Evolutionary conservation across 30 jellyfish, hydroid and myxozoan genomes (phyloP), one percentile per base, ranked within the genome.

Genomic region (Sanderia malayensis): DNA sequence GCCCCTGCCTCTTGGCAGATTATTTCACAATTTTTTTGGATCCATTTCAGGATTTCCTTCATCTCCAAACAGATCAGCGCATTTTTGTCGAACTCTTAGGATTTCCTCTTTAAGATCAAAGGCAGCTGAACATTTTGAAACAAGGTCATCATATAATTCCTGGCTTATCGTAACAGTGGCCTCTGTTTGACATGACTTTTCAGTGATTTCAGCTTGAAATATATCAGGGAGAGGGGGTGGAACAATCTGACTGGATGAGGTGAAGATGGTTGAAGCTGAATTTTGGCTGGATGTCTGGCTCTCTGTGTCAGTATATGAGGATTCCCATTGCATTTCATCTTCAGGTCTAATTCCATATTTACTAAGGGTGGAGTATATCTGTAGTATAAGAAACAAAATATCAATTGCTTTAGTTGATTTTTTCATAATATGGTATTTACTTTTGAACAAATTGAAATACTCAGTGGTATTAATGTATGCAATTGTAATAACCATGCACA

Each of bases 291-390:
- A 25, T 27, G 53, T 68, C 2, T 32, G 18, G 17, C 32, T 67
- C 46, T 68, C 67, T 17, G 69, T 18, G 45, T 46, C 31, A 9
- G 46, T 46, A 6, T 69, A 29, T n/a, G 70, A 69, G 23, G 81
- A 69, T 46, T 69, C 81, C 81, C 81, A 69, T 29, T 69, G 69
- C 81, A 69, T 69, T 69, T 46, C 81, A 46, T 46, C 26, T 10
- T 69, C 69, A 69, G 81, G 57, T 8, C 49, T 37, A 4, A 22
- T 19, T 59, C 15, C 55, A 41, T 41, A 41, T 41, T 41, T 41
- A 41, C 15, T 6, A 6, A 41, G 55, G 55, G 15, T 15, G 8
- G 55, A 8, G 15, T 41, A 15, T 41, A 41, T 41, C 55, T 41
- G 55, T n/a, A n/a, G n/a, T n/a, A n/a, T n/a, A n/a, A n/a, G n/a